Conservation (phyloP, 2,888 invertebrate species). For the Tachina lurida region DNA sequence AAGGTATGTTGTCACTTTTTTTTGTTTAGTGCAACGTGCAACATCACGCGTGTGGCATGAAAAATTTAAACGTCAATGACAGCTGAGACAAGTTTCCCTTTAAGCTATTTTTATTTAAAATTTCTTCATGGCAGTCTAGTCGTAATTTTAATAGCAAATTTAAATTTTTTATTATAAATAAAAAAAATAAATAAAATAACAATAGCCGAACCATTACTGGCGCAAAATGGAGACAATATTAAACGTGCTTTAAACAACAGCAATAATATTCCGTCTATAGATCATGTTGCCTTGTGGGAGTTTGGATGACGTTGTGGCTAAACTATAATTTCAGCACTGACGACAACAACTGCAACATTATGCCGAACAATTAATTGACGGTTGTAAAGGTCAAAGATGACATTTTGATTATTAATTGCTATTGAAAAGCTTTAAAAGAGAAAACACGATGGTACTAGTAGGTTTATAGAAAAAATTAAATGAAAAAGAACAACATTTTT, state of each 20-base stretch:
- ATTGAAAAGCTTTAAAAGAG: slow-evolving; percentile 71
- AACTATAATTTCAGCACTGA: slow-evolving; percentile 25
- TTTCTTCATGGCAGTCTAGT: slow-evolving; percentile 46
- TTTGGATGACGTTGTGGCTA: slow-evolving; percentile 61
- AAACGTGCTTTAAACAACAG: slow-evolving; percentile 27
- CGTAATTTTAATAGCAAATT: slow-evolving; percentile 62
- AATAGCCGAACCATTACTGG: slow-evolving; percentile 4
- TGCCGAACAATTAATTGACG: slow-evolving; percentile 58
- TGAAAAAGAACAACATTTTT: no score
- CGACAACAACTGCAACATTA: slow-evolving; percentile 31
- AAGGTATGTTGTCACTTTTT: slow-evolving; percentile 14
- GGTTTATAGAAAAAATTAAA: not conserved
- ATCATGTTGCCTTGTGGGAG: slow-evolving; percentile 20
- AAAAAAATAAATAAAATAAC: not conserved
- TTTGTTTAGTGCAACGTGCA: slow-evolving; percentile 17
- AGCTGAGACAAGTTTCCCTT: slow-evolving; percentile 70
- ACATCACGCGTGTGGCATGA: slow-evolving; percentile 69
- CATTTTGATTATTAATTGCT: slow-evolving; percentile 75
- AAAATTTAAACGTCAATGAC: slow-evolving; percentile 49
- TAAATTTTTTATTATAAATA: not conserved
- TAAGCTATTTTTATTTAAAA: slow-evolving; percentile 66
- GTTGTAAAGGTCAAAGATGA: slow-evolving; percentile 74
- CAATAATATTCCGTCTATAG: not conserved
- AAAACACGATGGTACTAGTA: not conserved
- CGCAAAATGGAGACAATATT: slow-evolving; percentile 45